Conservation (phyloP, 2,797 vertebrate genomes). For the Carcharodon carcharias region DNA sequence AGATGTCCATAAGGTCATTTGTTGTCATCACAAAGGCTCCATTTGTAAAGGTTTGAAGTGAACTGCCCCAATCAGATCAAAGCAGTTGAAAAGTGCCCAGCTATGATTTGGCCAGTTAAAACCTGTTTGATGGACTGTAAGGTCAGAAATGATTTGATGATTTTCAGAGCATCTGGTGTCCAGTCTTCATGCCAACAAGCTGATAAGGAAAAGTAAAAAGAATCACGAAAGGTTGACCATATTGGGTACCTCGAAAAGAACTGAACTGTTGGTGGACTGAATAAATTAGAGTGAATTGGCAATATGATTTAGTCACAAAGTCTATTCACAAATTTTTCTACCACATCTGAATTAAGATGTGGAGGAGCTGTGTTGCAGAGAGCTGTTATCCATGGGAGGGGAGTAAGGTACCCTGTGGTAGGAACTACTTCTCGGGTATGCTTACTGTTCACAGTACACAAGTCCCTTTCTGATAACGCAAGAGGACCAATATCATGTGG, state of each 20-base stretch:
- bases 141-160: not conserved
- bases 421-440: not conserved
- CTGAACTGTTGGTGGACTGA: not conserved
- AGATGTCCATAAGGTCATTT: not conserved
- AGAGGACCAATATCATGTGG: not conserved
- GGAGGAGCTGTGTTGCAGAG: not conserved
- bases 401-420: not conserved
- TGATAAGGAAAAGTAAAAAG: not conserved
- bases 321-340: not conserved
- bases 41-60: not conserved
- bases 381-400: not conserved
- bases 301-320: not conserved
- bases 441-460: not conserved
- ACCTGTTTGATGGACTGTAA: not conserved
- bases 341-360: not conserved
- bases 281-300: not conserved
- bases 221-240: not conserved
- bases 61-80: not conserved
- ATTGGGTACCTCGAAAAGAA: not conserved
- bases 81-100: not conserved
- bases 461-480: not conserved
- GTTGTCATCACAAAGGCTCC: not conserved
- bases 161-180: not conserved
- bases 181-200: not conserved
- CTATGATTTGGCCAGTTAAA: not conserved